Base-by-base conservation (phyloP, 1,140 invertebrate species). In the Hylaeus volcanicus region DNA sequence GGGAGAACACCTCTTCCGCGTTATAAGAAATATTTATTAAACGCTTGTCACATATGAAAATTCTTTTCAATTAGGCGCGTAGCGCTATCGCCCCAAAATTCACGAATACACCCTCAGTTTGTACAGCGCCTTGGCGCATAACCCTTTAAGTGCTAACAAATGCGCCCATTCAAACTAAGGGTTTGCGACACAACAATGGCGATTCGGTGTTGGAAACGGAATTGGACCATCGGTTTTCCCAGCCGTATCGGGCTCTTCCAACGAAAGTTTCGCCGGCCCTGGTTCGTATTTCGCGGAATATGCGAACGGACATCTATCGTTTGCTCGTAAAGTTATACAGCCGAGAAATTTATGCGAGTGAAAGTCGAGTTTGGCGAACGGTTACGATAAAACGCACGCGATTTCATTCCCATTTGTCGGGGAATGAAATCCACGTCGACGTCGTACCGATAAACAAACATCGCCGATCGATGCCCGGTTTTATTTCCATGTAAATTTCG, bases 271-370 rank as follows among this genome's bases (percentile, higher is more conserved):
- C 4, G 43, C 15, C 39, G 43, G 45, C 12, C 11, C 53, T 6
- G 9, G 2, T 51, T 48, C 8, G 68, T 14, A n/a, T 14, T 14
- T 39, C 55, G 5, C 4, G 5, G n/a, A 11, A 8, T 26, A 2
- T 3, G 15, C n/a, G 48, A 12, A 39, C 3, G 43, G 8, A 60
- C 45, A 37, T 66, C 55, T 12, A 74, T 74, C 72, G 63, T 65
- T 65, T 53, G 15, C 79, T 56, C 55, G 65, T 64, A 77, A 26
- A 71, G 55, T 81, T 53, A 55, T 70, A 74, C n/a, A 15, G 43
- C 41, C 14, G 26, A 15, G 70, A 64, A 85, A 82, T 84, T 84
- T 85, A 74, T 78, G 68, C 43, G 70, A 66, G 84, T 37, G 74
- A 82, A 82, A 78, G 69, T 78, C 64, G 64, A 77, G 73, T 66